phyloP scores from a whole-genome alignment of 2,888 invertebrate genomes.

The Drosophila subquinaria region DNA sequence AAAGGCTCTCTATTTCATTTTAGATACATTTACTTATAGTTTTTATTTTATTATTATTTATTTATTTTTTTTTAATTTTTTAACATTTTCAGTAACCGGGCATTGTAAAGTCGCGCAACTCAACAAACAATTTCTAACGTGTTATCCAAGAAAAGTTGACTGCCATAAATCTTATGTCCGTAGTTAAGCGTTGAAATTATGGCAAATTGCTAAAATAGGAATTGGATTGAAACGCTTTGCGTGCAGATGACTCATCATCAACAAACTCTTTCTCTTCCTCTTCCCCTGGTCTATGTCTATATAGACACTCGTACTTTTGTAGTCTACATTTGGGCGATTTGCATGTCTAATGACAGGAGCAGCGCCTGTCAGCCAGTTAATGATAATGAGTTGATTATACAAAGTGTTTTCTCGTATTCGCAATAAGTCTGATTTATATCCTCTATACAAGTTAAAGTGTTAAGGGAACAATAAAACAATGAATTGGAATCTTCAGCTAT shows the following conservation, averaged over 20 bases:
- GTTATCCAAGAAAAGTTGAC: conserved; percentile 57
- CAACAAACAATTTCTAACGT: background rate
- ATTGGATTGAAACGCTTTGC: conserved; percentile 69
- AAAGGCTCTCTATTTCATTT: too few relatives aligned
- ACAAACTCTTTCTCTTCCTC: background rate
- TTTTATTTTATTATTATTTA: too few relatives aligned
- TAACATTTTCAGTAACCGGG: background rate
- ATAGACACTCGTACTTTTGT: conserved; percentile 15
- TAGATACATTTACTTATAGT: too few relatives aligned
- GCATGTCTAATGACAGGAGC: conserved; percentile 68
- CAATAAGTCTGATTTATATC: conserved; percentile 12
- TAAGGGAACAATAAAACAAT: background rate
- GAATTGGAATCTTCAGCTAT: background rate
- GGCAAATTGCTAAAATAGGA: conserved; percentile 67
- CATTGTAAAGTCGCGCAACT: background rate
- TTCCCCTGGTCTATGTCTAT: background rate
- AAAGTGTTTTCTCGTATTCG: conserved; percentile 6
- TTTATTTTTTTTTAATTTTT: too few relatives aligned
- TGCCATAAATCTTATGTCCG: conserved; percentile 71
- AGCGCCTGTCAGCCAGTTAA: conserved; percentile 56
- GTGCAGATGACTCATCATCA: conserved; percentile 67
- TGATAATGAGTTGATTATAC: conserved; percentile 76
- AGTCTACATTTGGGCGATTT: conserved; percentile 69
- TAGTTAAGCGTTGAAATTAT: conserved; percentile 75
- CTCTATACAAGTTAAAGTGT: conserved; percentile 12